Evolutionary conservation across 2,113 vertebrate species (phyloP).

Genomic region (Rhizomys pruinosus): DNA sequence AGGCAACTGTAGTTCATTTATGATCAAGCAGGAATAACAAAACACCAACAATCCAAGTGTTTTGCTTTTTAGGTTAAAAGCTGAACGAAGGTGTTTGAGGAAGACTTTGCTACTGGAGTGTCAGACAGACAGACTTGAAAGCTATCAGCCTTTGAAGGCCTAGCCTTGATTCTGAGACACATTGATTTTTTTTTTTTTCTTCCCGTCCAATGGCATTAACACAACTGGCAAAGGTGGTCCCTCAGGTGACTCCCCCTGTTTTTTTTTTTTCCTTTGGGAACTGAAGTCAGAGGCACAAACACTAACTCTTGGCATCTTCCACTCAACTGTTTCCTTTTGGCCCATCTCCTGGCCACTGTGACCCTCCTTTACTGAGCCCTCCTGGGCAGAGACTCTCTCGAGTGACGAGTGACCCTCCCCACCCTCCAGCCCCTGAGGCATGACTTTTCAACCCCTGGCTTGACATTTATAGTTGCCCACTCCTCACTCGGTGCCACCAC

Average conservation of each 20-base stretch:
- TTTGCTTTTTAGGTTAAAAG: conserved; percentile 62
- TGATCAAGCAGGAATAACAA: conserved; percentile 79
- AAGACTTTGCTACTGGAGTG: conserved; percentile 70
- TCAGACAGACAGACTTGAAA: conserved; percentile 70
- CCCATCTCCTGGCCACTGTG: background rate
- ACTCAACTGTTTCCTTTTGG: background rate
- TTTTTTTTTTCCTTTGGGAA: conserved; percentile 66
- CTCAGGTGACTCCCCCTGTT: conserved; percentile 54
- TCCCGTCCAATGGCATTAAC: conserved; percentile 64
- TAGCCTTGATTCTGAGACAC: conserved; percentile 58
- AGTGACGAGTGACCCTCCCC: background rate
- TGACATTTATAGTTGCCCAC: conserved; percentile 49
- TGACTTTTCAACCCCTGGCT: conserved; percentile 66
- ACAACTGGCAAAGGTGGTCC: conserved; percentile 60
- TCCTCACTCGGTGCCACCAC: background rate
- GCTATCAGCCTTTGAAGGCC: conserved; percentile 32
- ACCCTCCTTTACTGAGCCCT: conserved; percentile 14
- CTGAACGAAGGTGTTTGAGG: conserved; percentile 69
- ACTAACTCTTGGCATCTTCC: conserved; percentile 56
- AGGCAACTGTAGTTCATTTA: conserved; percentile 84
- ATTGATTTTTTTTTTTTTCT: conserved; percentile 35
- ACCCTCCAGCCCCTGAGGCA: conserved; percentile 49
- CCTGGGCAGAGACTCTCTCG: conserved; percentile 56
- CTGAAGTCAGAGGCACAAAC: conserved; percentile 78
- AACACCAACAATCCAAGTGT: conserved; percentile 73